phyloP scores from a whole-genome alignment of 2,113 vertebrate genomes.

The Ailuropoda melanoleuca region DNA sequence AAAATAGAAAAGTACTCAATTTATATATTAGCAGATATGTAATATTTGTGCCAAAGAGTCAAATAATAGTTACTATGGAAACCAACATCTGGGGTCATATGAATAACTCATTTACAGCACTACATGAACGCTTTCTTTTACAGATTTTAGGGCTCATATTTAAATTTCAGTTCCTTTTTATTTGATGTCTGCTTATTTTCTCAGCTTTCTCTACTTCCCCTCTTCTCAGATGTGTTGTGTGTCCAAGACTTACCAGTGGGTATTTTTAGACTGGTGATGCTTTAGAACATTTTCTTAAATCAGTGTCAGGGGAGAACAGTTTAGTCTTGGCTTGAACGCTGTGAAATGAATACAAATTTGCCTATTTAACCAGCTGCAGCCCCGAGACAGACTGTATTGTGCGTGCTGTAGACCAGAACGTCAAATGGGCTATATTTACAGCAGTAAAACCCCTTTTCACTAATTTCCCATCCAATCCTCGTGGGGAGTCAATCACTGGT shows the following conservation, averaged over 20 bases:
- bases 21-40: background rate
- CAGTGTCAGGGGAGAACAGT: background rate
- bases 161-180: background rate
- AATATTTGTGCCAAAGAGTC: background rate
- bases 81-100: background rate
- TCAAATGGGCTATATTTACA: background rate
- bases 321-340: background rate
- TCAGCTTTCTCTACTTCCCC: background rate
- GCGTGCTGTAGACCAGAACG: background rate
- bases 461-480: background rate
- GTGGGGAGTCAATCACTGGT: background rate
- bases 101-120: background rate
- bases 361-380: background rate
- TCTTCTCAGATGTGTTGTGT: background rate
- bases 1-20: background rate
- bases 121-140: background rate
- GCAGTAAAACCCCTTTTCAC: background rate
- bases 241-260: background rate
- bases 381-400: background rate
- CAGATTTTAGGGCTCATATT: background rate
- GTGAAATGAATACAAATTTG: background rate
- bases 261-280: conserved; percentile 60
- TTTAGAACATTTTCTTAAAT: background rate
- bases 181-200: rapidly evolving
- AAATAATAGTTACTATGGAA: conserved; percentile 18